phyloP scores from a whole-genome alignment of 2,888 invertebrate species.

The Zaprionus bogoriensis region DNA sequence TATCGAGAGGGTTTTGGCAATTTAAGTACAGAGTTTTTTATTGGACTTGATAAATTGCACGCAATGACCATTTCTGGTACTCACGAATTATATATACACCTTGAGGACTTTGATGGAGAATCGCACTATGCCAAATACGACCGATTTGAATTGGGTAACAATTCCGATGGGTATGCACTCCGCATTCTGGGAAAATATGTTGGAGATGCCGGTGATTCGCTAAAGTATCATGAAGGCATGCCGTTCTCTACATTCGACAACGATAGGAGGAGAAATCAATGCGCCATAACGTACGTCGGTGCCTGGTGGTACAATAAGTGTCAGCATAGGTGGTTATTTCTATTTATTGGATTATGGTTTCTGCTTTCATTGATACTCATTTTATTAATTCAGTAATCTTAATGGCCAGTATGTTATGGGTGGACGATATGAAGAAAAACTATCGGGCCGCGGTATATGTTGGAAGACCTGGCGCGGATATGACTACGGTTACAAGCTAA shows the following conservation, averaged over 20 bases:
- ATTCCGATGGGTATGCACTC: slow-evolving; percentile 86
- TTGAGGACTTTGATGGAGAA: slow-evolving; percentile 85
- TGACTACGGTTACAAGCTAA: slow-evolving; percentile 85
- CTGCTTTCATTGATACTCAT: neutral
- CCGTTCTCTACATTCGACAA: slow-evolving; percentile 87
- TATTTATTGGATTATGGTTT: neutral
- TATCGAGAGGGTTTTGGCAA: slow-evolving; percentile 88
- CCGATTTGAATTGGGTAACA: slow-evolving; percentile 86
- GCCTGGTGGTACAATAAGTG: slow-evolving; percentile 90
- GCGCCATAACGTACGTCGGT: slow-evolving; percentile 86
- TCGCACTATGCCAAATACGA: slow-evolving; percentile 85
- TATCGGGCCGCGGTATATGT: slow-evolving; percentile 85
- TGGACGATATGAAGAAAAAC: slow-evolving; percentile 82
- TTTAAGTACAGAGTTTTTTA: slow-evolving; percentile 87
- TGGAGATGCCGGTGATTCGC: slow-evolving; percentile 88
- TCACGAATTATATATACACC: slow-evolving; percentile 85
- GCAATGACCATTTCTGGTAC: slow-evolving; percentile 80
- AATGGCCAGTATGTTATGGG: slow-evolving; percentile 84
- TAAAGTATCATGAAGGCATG: slow-evolving; percentile 87
- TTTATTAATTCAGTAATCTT: slow-evolving; percentile 84
- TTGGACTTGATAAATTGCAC: slow-evolving; percentile 87
- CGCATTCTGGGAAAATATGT: slow-evolving; percentile 86
- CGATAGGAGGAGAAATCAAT: slow-evolving; percentile 86
- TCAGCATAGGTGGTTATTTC: slow-evolving; percentile 84
- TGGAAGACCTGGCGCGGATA: slow-evolving; percentile 88